phyloP scores from a whole-genome alignment of 2,888 invertebrate genomes.

The Chaetogeoica ovagalla region DNA sequence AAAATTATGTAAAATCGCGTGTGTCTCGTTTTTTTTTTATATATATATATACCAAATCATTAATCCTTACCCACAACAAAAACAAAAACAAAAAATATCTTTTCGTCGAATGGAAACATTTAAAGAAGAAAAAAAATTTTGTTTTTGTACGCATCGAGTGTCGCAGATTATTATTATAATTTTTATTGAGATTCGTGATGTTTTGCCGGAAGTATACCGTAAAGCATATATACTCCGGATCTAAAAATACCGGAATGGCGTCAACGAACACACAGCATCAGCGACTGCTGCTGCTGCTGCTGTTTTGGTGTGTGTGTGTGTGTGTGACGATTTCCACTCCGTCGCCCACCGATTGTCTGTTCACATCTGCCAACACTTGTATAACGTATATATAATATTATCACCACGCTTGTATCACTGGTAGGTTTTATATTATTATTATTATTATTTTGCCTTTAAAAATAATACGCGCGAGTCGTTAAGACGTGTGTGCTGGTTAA shows the following conservation, averaged over 20 bases:
- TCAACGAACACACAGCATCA: slow-evolving; percentile 9
- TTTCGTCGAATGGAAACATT: too few species aligned
- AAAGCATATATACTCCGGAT: slow-evolving; percentile 5
- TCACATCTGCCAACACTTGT: not conserved
- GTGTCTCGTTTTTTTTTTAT: too few species aligned
- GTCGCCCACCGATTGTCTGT: not conserved
- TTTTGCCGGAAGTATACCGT: slow-evolving; percentile 28
- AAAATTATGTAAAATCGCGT: too few species aligned
- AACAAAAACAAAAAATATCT: too few species aligned
- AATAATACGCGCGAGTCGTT: not conserved
- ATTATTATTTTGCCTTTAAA: not conserved
- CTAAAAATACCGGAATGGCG: slow-evolving; percentile 46
- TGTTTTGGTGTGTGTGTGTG: not conserved
- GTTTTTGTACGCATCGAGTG: too few species aligned
- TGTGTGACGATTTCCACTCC: slow-evolving; percentile 5
- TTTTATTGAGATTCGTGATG: not conserved
- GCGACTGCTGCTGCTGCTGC: not conserved
- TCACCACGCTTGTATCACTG: not conserved
- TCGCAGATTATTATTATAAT: not conserved
- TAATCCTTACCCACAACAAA: too few species aligned
- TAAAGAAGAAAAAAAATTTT: too few species aligned
- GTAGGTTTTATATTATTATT: not conserved
- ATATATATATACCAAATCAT: too few species aligned
- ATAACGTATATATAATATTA: not conserved
- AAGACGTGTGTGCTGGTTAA: too few species aligned